Conservation (phyloP, 1,140 invertebrate genomes). For the Hormaphis cornu region DNA sequence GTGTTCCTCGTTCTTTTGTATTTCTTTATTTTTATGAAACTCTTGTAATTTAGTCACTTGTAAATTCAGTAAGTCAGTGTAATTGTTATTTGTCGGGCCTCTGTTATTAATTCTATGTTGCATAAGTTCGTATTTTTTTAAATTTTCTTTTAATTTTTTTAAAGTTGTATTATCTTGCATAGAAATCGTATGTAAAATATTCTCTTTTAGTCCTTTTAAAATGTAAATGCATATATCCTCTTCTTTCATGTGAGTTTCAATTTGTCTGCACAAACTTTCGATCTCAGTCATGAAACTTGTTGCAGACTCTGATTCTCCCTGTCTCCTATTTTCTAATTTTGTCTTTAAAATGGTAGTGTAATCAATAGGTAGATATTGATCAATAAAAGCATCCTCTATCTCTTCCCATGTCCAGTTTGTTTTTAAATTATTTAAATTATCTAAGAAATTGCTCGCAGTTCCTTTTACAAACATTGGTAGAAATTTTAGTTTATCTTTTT, state of each 20-base stretch:
- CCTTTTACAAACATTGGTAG: not conserved
- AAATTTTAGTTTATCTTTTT: not conserved
- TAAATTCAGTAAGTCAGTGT: not conserved
- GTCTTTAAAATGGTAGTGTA: not conserved
- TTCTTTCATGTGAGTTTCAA: not conserved
- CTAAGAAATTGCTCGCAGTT: not conserved
- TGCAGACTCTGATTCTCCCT: not conserved
- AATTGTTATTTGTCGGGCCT: not conserved
- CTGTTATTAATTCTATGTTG: not conserved
- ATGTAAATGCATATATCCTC: not conserved
- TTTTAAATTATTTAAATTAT: not conserved
- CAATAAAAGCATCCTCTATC: not conserved
- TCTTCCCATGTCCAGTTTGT: not conserved
- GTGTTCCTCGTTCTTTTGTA: too few relatives aligned
- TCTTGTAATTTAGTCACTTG: not conserved
- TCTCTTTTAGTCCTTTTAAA: not conserved
- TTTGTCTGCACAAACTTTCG: not conserved
- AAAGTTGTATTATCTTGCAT: not conserved
- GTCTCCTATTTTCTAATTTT: not conserved
- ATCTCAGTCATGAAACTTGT: not conserved
- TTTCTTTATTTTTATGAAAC: too few relatives aligned
- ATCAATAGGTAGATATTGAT: not conserved
- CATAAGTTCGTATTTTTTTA: not conserved
- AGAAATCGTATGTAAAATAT: not conserved
- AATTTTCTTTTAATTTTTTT: constrained; percentile 6